phyloP scores from a whole-genome alignment of 2,888 invertebrate species.

The Trachelus troglodyta region DNA sequence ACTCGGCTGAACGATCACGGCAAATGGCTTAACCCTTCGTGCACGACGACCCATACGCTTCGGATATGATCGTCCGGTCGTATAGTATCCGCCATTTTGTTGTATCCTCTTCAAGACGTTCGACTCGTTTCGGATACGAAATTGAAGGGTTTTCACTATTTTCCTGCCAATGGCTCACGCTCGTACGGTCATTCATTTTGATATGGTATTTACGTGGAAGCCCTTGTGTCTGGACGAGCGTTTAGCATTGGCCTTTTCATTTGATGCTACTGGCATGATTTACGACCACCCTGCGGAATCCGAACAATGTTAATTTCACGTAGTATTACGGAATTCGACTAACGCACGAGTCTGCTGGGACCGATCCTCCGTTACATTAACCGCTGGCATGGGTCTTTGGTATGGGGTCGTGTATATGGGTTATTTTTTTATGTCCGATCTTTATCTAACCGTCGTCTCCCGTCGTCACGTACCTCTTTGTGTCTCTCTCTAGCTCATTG shows the following conservation, averaged over 20 bases:
- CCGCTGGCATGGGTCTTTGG: not conserved
- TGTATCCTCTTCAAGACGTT: not conserved
- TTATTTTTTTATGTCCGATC: not conserved
- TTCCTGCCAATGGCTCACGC: not conserved
- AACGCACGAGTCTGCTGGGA: not conserved
- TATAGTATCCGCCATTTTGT: not conserved
- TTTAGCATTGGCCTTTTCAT: not conserved
- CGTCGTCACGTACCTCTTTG: not conserved
- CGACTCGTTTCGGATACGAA: not conserved
- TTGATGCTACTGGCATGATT: conserved; percentile 39
- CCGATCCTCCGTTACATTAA: not conserved
- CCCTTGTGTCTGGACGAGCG: not conserved
- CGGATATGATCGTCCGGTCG: not conserved
- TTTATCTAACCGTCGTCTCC: not conserved
- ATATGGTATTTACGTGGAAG: not conserved
- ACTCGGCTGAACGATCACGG: not conserved
- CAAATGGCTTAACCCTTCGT: not conserved
- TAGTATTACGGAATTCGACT: conserved; percentile 45
- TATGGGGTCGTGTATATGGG: not conserved
- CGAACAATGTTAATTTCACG: conserved; percentile 62
- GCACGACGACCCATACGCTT: not conserved
- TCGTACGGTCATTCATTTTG: not conserved
- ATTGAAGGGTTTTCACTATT: not conserved
- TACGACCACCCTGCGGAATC: conserved; percentile 54
- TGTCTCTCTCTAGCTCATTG: not conserved